Conservation (phyloP, 1,140 invertebrate genomes). For the Stenopsyche tienmushanensis region DNA sequence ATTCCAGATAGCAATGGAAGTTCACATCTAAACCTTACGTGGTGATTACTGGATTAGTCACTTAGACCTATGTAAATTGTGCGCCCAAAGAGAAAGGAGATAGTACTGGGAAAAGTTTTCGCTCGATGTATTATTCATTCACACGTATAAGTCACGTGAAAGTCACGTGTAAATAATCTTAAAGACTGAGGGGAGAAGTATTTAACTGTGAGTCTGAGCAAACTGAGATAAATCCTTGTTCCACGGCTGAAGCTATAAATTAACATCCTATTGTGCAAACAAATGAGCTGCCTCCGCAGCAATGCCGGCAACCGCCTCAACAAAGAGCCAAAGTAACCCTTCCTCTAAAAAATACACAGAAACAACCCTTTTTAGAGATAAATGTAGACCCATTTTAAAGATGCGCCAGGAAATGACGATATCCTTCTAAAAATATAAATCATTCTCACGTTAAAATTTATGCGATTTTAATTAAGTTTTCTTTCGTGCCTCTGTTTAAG, state of each 20-base stretch:
- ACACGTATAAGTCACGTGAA: constrained; percentile 11
- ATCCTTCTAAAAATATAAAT: too few relatives aligned
- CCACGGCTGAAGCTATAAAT: constrained; percentile 8
- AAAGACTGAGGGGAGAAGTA: constrained; percentile 12
- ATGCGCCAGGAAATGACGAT: too few relatives aligned
- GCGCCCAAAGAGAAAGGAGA: not conserved
- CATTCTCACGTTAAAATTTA: not conserved
- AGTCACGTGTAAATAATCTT: constrained; percentile 20
- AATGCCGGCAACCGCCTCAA: too few relatives aligned
- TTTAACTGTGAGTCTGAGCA: constrained; percentile 20
- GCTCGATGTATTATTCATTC: not conserved
- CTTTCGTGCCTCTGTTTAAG: not conserved
- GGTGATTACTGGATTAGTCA: not conserved
- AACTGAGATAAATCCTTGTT: constrained; percentile 19
- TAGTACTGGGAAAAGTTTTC: not conserved
- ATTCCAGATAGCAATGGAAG: too few relatives aligned
- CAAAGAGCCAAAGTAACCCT: too few relatives aligned
- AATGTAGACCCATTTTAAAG: too few relatives aligned
- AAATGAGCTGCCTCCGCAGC: constrained; percentile 22
- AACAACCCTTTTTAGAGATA: too few relatives aligned
- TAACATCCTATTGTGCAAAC: constrained; percentile 23
- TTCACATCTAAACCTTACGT: too few relatives aligned
- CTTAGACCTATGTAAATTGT: not conserved
- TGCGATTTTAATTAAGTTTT: not conserved
- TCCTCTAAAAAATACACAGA: too few relatives aligned